phyloP scores from a whole-genome alignment of 2,797 vertebrate genomes.

The Neopelma chrysocephalum region DNA sequence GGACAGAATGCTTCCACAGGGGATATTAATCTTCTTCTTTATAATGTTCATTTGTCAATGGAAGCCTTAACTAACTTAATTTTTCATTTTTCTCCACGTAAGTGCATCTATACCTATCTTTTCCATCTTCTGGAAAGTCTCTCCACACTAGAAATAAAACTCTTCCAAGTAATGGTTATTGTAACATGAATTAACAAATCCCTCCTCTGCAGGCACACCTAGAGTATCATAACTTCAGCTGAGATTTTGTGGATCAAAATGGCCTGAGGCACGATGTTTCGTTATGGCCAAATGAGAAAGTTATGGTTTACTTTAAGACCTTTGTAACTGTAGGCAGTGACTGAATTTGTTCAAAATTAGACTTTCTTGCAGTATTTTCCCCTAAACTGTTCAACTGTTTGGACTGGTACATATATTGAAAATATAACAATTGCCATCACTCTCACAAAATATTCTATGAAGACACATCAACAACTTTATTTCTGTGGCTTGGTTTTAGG shows the following conservation, averaged over 20 bases:
- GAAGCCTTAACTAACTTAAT: neutral
- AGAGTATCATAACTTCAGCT: slow-evolving; percentile 59
- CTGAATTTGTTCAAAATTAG: slow-evolving; percentile 18
- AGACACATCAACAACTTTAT: neutral
- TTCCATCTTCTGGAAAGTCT: neutral
- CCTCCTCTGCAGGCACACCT: slow-evolving; percentile 35
- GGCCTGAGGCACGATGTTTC: slow-evolving; percentile 6
- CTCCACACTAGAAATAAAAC: slow-evolving; percentile 32
- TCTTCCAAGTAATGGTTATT: slow-evolving; percentile 45
- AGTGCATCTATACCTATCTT: neutral
- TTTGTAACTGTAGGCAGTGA: slow-evolving; percentile 14
- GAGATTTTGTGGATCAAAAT: slow-evolving; percentile 49
- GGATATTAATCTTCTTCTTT: neutral
- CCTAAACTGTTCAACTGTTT: neutral
- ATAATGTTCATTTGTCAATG: neutral
- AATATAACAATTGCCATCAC: neutral
- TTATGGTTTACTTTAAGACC: slow-evolving; percentile 64
- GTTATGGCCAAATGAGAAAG: slow-evolving; percentile 45
- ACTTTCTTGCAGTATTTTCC: neutral
- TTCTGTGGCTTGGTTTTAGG: neutral
- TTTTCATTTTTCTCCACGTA: neutral
- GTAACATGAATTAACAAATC: slow-evolving; percentile 65
- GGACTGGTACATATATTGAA: neutral
- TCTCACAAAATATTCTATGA: neutral
- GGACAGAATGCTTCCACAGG: neutral